Evolutionary conservation across 2,797 vertebrate genomes (phyloP).

Genomic region (Oryzias sinensis): DNA sequence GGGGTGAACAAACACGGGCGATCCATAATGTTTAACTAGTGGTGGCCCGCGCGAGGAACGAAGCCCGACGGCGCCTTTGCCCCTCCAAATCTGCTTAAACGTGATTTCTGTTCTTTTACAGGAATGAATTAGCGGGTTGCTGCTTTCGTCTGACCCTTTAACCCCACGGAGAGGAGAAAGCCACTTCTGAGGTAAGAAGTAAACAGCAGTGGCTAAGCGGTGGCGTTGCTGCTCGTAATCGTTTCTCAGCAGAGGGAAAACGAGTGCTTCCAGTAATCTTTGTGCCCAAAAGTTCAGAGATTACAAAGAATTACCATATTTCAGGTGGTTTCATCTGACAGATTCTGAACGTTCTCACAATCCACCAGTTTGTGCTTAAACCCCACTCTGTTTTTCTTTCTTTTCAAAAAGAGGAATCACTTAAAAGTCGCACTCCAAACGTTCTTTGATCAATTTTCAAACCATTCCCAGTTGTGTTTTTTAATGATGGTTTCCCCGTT

Average conservation of each 20-base stretch:
- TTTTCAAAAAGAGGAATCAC: no score
- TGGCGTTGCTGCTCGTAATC: conserved; percentile 19
- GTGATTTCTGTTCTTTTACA: conserved; percentile 25
- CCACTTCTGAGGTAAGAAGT: conserved; percentile 68
- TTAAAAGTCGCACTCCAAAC: no score
- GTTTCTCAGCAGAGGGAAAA: conserved; percentile 9
- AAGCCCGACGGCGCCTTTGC: conserved; percentile 10
- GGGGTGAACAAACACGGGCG: conserved; percentile 5
- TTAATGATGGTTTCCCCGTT: no score
- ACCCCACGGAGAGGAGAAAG: conserved; percentile 49
- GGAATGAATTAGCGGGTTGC: conserved; percentile 44
- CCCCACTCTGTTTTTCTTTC: no score
- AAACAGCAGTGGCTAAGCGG: conserved; percentile 24
- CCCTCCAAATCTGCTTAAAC: conserved; percentile 1
- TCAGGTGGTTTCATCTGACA: conserved; percentile 10
- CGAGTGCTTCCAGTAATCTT: conserved; percentile 24
- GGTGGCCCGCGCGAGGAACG: conserved; percentile 2
- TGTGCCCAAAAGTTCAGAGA: background rate
- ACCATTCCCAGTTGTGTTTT: no score
- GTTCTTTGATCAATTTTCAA: no score
- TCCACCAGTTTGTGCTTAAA: no score
- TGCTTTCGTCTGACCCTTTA: conserved; percentile 54
- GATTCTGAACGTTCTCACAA: background rate
- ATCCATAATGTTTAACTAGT: conserved; percentile 27
- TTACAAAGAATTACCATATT: conserved; percentile 16